Evolutionary conservation across 2,888 invertebrate genomes (phyloP).

Genomic region (Coelogynopora nodosa): DNA sequence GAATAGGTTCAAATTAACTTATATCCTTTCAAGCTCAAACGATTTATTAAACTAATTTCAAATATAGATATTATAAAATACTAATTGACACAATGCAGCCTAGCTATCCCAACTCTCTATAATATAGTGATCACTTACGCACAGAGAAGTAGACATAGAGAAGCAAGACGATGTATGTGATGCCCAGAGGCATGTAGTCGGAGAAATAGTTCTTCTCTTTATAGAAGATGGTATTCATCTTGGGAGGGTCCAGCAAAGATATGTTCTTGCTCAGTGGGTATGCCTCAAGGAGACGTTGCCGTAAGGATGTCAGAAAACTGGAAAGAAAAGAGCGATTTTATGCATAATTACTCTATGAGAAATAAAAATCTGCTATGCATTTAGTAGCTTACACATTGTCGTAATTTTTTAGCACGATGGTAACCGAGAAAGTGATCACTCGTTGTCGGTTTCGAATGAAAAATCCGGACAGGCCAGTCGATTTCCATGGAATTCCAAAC

Average conservation of each 20-base stretch:
- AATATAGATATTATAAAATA: constrained; percentile 29
- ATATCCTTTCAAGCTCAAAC: too few relatives aligned
- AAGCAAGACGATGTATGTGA: constrained; percentile 80
- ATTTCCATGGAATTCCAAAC: constrained; percentile 83
- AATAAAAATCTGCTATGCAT: neutral
- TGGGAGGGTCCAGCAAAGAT: neutral
- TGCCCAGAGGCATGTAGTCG: constrained; percentile 70
- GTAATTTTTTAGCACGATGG: constrained; percentile 76
- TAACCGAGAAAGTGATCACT: constrained; percentile 82
- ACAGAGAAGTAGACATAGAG: constrained; percentile 91
- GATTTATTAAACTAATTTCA: too few relatives aligned
- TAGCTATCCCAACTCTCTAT: too few relatives aligned
- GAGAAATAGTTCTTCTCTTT: constrained; percentile 54
- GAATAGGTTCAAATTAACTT: constrained; percentile 12
- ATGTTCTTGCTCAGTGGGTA: neutral
- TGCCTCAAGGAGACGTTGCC: neutral
- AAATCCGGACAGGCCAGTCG: constrained; percentile 83
- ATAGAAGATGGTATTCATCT: constrained; percentile 36
- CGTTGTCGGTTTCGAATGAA: constrained; percentile 78
- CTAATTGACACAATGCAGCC: too few relatives aligned
- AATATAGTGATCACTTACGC: constrained; percentile 66
- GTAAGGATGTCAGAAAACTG: neutral
- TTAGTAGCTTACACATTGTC: constrained; percentile 73
- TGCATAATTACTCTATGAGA: too few relatives aligned
- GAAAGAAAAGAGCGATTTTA: neutral